Evolutionary conservation across 2,888 invertebrate species (phyloP).

Genomic region (Pachydiplax longipennis): DNA sequence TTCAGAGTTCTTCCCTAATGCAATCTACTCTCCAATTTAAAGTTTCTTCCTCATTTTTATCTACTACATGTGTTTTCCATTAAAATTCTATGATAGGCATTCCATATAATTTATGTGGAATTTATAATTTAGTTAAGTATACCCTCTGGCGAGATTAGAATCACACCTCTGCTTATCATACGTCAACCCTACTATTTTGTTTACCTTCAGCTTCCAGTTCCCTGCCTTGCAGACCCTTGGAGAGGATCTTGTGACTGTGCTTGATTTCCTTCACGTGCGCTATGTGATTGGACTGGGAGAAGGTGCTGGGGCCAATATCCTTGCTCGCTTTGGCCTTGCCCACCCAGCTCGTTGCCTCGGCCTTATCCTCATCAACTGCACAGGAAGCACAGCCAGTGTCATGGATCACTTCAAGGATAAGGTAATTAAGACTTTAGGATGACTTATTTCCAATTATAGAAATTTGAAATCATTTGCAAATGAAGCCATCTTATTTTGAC

Average conservation of each 20-base stretch:
- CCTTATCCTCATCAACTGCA: constrained; percentile 85
- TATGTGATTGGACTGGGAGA: constrained; percentile 87
- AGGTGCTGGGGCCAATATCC: constrained; percentile 87
- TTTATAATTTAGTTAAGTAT: too few relatives aligned
- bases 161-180: too few relatives aligned
- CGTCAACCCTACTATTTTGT: not conserved
- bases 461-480: too few relatives aligned
- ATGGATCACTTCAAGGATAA: constrained; percentile 85
- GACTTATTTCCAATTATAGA: too few relatives aligned
- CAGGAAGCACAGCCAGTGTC: constrained; percentile 84
- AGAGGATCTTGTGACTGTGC: constrained; percentile 80
- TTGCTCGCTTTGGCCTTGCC: constrained; percentile 83
- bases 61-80: too few relatives aligned
- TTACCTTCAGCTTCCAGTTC: constrained; percentile 73
- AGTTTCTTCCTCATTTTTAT: too few relatives aligned
- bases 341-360: constrained; percentile 81
- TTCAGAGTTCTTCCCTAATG: too few relatives aligned
- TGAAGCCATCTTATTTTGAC: too few relatives aligned
- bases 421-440: constrained; percentile 58
- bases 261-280: constrained; percentile 83
- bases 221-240: constrained; percentile 83
- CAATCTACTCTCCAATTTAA: too few relatives aligned
- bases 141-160: too few relatives aligned
- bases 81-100: too few relatives aligned
- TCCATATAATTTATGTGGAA: too few relatives aligned